Base-by-base conservation (phyloP, 2,113 vertebrate genomes). In the Nothobranchius kuhntae region DNA sequence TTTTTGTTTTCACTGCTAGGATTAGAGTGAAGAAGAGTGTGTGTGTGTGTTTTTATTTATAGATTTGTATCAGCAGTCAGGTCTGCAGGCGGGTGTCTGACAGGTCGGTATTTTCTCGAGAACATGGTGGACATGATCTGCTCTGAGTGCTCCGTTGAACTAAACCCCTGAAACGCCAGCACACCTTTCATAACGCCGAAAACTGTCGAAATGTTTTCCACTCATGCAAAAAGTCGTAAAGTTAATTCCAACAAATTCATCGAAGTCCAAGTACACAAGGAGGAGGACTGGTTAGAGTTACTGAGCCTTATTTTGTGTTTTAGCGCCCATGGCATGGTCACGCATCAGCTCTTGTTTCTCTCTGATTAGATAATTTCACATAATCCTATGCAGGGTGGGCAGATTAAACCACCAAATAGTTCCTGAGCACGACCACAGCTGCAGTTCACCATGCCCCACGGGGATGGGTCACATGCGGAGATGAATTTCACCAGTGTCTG, bases 321-420 rank as follows among this genome's bases (percentile, higher is more conserved):
- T 21, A 53, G 55, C 60, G 56, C 24, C 62, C 1, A 60, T 8
- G 17, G 13, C 53, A 30, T 67, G 66, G 61, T 70, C 63, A 40
- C 38, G 1, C 38, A 40, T 55, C 63, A 61, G 61, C 59, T 73
- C 48, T 73, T 75, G 58, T 61, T 69, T 52, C 54, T 73, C 68
- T 53, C 38, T 40, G 46, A 46, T 52, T 53, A 13, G 46, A 57
- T 57, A 17, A 57, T 55, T 64, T 50, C 24, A 48, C 70, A 53
- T 72, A 77, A 82, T 69, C 71, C 75, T 52, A n/a, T 51, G 73
- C 66, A 65, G 69, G 69, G 61, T 7, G 42, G 47, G 63, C 35
- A 71, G 13, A 50, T 61, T 52, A 64, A 17, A 59, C 38, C 53
- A 21, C 21, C 21, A 21, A 21, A 21, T 21, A 21, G 21, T 21